Evolutionary conservation across 2,113 vertebrate species (phyloP).

Genomic region (Clarias gariepinus): DNA sequence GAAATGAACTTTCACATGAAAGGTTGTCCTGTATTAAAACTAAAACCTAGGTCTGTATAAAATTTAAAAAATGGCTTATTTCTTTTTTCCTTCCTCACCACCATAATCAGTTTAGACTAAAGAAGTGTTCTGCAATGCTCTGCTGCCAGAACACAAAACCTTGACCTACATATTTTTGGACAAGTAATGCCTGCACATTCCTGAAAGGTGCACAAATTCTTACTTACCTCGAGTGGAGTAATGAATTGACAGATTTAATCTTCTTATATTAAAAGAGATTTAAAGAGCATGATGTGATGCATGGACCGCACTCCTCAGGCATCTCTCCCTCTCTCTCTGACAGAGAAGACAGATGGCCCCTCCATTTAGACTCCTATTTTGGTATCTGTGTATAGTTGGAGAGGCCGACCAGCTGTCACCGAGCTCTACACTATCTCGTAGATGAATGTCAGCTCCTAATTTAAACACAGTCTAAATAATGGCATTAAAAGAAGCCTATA

Average conservation of each 20-base stretch:
- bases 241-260: background rate
- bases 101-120: background rate
- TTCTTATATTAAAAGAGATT: conserved; percentile 12
- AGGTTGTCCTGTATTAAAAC: background rate
- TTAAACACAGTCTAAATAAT: background rate
- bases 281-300: conserved; percentile 24
- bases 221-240: conserved; percentile 28
- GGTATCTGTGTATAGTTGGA: conserved; percentile 67
- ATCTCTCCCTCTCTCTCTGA: background rate
- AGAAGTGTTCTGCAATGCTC: background rate
- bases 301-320: background rate
- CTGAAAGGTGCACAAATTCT: background rate
- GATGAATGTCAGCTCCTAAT: conserved; percentile 23
- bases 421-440: conserved; percentile 48
- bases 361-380: conserved; percentile 75
- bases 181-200: background rate
- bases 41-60: background rate
- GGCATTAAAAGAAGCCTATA: background rate
- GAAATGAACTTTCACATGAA: background rate
- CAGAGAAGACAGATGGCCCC: conserved; percentile 28
- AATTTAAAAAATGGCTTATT: background rate
- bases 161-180: background rate
- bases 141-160: background rate
- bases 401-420: conserved; percentile 57
- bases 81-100: background rate